A percentile compares a stretch with the other conserved stretches of the same genome.
Conservation (phyloP, 1,140 invertebrate genomes). For the Pachypeltis micranthus region DNA sequence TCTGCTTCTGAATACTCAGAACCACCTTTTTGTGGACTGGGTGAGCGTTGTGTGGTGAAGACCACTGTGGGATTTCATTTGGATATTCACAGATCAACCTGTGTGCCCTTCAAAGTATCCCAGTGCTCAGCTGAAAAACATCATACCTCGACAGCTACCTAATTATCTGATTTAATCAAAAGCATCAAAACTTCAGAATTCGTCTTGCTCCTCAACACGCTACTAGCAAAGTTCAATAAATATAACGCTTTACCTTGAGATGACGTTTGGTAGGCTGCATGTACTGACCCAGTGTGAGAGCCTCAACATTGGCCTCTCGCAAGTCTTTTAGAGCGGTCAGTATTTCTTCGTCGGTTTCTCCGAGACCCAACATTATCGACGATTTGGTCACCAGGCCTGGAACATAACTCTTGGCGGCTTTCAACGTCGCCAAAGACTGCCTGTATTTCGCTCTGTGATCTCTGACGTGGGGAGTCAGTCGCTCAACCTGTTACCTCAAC, state of each 20-base stretch:
- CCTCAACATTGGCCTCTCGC: conserved; percentile 70
- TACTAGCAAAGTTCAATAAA: too few species aligned
- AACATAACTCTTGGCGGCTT: conserved; percentile 67
- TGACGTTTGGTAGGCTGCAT: conserved; percentile 98
- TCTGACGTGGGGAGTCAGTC: conserved; percentile 76
- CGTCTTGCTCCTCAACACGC: too few species aligned
- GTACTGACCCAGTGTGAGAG: conserved; percentile 94
- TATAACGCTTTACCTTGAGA: conserved; percentile 66
- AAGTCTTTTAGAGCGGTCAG: conserved; percentile 78
- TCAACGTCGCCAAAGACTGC: conserved; percentile 75
- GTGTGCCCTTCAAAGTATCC: too few species aligned
- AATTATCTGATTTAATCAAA: too few species aligned
- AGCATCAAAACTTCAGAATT: too few species aligned
- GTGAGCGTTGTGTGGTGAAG: too few species aligned
- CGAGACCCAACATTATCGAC: conserved; percentile 95
- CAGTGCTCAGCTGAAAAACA: too few species aligned
- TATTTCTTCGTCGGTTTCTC: conserved; percentile 86
- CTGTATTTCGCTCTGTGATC: conserved; percentile 74
- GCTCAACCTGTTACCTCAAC: conserved; percentile 48
- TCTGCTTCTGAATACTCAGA: too few species aligned
- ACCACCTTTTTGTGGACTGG: too few species aligned
- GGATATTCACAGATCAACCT: too few species aligned
- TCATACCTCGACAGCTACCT: too few species aligned
- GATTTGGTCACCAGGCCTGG: conserved; percentile 87
- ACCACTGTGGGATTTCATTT: too few species aligned